Percentiles rank a stretch among this genome's conserved stretches.
Evolutionary conservation across 2,797 vertebrate species (phyloP).

Genomic region (Sebastes kiyomatsui): DNA sequence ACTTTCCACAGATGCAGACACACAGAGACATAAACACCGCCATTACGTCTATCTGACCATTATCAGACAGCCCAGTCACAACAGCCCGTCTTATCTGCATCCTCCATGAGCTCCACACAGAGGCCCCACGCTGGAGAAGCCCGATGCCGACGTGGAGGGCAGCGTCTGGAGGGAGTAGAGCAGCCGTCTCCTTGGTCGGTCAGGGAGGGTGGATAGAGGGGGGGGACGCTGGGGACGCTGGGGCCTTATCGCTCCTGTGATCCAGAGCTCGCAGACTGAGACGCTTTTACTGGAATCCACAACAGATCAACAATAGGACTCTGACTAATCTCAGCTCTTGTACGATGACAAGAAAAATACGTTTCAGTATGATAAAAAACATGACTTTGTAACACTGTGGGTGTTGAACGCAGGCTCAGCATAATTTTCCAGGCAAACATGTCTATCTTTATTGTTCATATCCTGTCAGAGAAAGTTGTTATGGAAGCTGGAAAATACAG

Average conservation of each 20-base stretch:
- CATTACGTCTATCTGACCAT: constrained; percentile 28
- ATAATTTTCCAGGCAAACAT: constrained; percentile 10
- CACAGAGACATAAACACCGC: constrained; percentile 21
- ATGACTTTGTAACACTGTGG: not conserved
- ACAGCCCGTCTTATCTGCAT: constrained; percentile 66
- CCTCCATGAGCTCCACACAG: constrained; percentile 57
- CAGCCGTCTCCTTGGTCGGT: constrained; percentile 16
- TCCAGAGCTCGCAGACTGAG: constrained; percentile 35
- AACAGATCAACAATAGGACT: constrained; percentile 32
- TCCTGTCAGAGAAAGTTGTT: constrained; percentile 4
- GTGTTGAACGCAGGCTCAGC: constrained; percentile 1
- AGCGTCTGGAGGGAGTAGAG: constrained; percentile 5
- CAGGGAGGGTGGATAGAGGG: constrained; percentile 32
- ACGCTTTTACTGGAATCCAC: constrained; percentile 60
- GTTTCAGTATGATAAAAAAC: constrained; percentile 22
- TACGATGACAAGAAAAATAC: constrained; percentile 21
- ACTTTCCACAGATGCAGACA: constrained; percentile 10
- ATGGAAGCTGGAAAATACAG: constrained; percentile 29
- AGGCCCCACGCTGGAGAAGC: constrained; percentile 24
- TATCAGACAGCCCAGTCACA: constrained; percentile 55
- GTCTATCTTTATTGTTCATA: constrained; percentile 7
- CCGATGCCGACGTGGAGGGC: constrained; percentile 18
- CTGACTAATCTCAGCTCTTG: constrained; percentile 43
- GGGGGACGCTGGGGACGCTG: constrained; percentile 41
- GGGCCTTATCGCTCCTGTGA: constrained; percentile 52